Evolutionary conservation across 1,140 invertebrate species (phyloP).

Genomic region (Cydia pomonella): DNA sequence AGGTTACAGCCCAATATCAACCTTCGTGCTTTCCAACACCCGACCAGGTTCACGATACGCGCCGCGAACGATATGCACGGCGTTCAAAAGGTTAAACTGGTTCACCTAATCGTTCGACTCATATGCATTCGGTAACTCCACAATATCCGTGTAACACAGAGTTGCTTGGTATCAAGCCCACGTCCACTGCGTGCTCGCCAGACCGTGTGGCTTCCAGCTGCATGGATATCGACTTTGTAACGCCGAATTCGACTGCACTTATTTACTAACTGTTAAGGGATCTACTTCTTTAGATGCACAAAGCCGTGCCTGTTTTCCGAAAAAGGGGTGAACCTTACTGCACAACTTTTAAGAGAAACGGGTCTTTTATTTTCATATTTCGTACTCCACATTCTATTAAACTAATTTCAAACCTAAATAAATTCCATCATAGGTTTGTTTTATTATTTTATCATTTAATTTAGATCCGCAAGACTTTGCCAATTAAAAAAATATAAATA

Average conservation of each 20-base stretch:
- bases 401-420: neutral
- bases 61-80: too few species aligned
- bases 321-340: neutral
- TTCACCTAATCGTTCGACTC: neutral
- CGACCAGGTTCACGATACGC: too few species aligned
- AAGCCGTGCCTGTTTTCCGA: neutral
- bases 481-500: too few species aligned
- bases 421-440: neutral
- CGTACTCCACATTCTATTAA: neutral
- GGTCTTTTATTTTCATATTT: neutral
- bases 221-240: constrained; percentile 55
- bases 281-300: neutral
- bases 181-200: constrained; percentile 67
- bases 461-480: neutral
- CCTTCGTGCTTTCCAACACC: too few species aligned
- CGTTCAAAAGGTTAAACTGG: neutral
- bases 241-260: constrained; percentile 6
- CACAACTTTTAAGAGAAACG: neutral
- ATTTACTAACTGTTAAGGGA: constrained; percentile 10
- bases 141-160: constrained; percentile 28
- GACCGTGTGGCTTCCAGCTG: constrained; percentile 64
- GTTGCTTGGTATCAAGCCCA: constrained; percentile 62
- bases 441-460: neutral
- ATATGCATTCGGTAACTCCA: neutral
- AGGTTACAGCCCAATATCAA: too few species aligned